A percentile compares a stretch with the other conserved stretches of the same genome.
These are phyloP conservation scores for Emydoidea blandingii DNA, from an alignment of 2,797 vertebrate species.

Conservation along the genomic window DNA sequence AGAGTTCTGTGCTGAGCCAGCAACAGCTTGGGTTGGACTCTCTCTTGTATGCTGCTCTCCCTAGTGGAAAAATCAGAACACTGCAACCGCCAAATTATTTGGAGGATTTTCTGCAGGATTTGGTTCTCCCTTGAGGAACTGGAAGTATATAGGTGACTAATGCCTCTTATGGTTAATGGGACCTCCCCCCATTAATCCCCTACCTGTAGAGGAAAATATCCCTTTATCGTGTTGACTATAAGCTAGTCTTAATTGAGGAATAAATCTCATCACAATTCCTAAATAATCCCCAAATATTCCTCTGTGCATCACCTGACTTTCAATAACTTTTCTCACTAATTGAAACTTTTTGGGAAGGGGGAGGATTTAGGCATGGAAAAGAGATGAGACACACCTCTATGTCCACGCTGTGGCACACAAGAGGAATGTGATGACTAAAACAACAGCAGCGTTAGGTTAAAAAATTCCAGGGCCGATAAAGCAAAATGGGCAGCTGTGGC, in stretches of 20 bases:
- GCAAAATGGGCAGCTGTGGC: background rate
- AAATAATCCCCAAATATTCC: background rate
- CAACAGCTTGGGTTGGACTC: background rate
- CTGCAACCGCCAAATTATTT: accelerated
- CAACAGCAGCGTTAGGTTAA: background rate
- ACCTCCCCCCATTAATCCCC: constrained; percentile 1
- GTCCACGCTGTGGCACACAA: background rate
- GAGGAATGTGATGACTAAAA: background rate
- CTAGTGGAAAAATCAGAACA: background rate
- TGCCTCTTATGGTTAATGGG: background rate
- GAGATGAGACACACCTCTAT: background rate
- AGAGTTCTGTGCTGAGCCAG: background rate
- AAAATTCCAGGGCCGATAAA: background rate
- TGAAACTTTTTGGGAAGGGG: accelerated
- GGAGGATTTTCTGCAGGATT: background rate
- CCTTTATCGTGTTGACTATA: background rate
- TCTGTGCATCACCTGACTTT: background rate
- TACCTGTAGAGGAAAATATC: background rate
- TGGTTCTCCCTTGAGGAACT: background rate
- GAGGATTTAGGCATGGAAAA: background rate
- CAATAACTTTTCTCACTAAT: background rate
- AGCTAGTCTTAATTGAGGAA: background rate
- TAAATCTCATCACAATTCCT: background rate
- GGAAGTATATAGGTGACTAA: background rate
- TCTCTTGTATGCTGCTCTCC: background rate